Percentiles rank a stretch among this genome's conserved stretches.
phyloP scores from a whole-genome alignment of 2,113 vertebrate species.

The Scomber colias region DNA sequence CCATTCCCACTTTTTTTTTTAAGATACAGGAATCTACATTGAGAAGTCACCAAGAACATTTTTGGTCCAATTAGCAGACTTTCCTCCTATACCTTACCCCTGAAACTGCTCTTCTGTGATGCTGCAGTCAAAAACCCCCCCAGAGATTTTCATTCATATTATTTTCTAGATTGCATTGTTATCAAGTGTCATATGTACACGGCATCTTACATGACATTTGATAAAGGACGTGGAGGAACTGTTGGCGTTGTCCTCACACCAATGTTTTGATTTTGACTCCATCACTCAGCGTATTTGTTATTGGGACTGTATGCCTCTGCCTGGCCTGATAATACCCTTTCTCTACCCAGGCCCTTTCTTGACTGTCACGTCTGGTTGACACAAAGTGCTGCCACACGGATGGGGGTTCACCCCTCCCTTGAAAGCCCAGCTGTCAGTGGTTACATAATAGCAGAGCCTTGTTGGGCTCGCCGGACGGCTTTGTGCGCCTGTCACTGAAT shows the following conservation, averaged over 20 bases:
- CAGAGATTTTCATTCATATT: background rate
- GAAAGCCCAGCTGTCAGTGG: slow-evolving; percentile 85
- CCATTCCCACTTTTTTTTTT: background rate
- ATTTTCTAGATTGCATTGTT: background rate
- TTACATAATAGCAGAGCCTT: slow-evolving; percentile 87
- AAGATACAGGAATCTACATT: slow-evolving; percentile 7
- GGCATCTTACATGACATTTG: slow-evolving; percentile 28
- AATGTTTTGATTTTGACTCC: slow-evolving; percentile 58
- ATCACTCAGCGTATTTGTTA: slow-evolving; percentile 41
- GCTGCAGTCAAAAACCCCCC: background rate
- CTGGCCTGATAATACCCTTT: slow-evolving; percentile 66
- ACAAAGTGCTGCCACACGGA: slow-evolving; percentile 83
- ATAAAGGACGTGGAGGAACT: slow-evolving; percentile 50
- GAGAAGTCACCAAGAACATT: slow-evolving; percentile 22
- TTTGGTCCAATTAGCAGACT: slow-evolving; percentile 26
- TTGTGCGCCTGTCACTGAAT: slow-evolving; percentile 83
- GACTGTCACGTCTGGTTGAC: slow-evolving; percentile 81
- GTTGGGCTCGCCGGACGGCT: slow-evolving; percentile 80
- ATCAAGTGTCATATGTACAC: slow-evolving; percentile 28
- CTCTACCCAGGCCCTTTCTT: slow-evolving; percentile 67
- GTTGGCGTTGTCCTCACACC: slow-evolving; percentile 18
- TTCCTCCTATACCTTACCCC: too few species aligned
- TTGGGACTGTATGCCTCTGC: slow-evolving; percentile 37
- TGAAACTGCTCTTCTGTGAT: background rate
- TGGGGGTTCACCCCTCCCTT: slow-evolving; percentile 78